Evolutionary conservation across 2,888 invertebrate genomes (phyloP), one percentile per base, ranked within the genome.

Genomic region (Nemoura dubitans): DNA sequence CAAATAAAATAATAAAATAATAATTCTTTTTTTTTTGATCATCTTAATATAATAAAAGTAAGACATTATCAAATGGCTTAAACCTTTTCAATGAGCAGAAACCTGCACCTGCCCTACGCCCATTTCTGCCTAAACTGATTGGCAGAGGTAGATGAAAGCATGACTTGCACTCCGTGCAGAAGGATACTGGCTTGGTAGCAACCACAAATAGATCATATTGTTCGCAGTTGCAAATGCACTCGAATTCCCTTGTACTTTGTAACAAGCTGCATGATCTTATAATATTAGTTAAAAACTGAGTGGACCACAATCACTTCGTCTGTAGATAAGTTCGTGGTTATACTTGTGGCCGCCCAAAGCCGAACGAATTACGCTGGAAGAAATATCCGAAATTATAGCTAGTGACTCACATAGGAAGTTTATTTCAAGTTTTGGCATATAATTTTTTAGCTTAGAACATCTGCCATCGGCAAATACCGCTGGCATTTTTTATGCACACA

Each of bases 341-440:
- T 7, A 1, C 59, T 21, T 10, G 59, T 14, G 59, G 59, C 59
- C 59, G 14, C 59, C 21, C 59, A 59, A 7, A 3, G 14, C 2
- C 59, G 3, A 59, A 59, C 14, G 59, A 59, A 59, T 59, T 59
- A 21, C 59, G 59, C 21, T 59, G 21, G 59, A 59, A 59, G 59
- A 59, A 59, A 59, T 59, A 59, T 59, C 59, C 10, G 59, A 59
- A 59, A 2, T 59, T 59, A 59, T 59, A 59, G 59, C 59, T 59
- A 59, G 59, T 59, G 59, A 59, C 59, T 59, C 59, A 59, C 59
- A 59, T 59, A 59, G 59, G 59, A 59, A 59, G 59, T 59, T 59
- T 59, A 59, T 59, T 59, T 59, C 59, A 59, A 59, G 14, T 2
- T 59, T 59, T 59, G 59, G 59, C 59, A 59, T 14, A 59, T 59